Base-by-base conservation (phyloP, 1,140 invertebrate species). In the Neuroterus valhalla region DNA sequence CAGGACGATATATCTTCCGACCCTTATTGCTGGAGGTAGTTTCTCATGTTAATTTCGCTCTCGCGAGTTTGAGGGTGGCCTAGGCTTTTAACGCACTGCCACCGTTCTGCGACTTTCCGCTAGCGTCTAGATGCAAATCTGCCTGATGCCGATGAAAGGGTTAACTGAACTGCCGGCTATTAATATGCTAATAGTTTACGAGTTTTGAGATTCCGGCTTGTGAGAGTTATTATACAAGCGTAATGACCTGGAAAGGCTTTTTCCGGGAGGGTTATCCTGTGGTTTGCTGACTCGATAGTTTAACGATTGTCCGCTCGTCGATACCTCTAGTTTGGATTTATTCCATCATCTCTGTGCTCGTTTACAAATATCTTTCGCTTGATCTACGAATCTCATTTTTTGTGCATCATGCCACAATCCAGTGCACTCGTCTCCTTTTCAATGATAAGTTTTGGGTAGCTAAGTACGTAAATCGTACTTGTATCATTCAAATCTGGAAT, bases 121-220 rank as follows among this genome's bases (percentile, higher is more conserved):
- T 72, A 75, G 71, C 76, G 76, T 75, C 80, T 78, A 84, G 85
- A 90, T 89, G 89, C 88, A 89, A 90, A 90, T 90, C 87, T 88
- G 85, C 77, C 85, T 81, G 82, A 85, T 84, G 84, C 84, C 85
- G 87, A 90, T 89, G 89, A 90, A 90, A 90, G 89, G 89, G 89
- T 90, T 90, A 90, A 90, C 88, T 89, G 79, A 85, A 89, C 89
- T 90, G 87, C 86, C 89, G 82, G 78, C 87, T 88, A 90, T 90
- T 90, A 90, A 90, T 90, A 90, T 90, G 89, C 88, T 90, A 90
- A 90, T 90, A 90, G 89, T 89, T 89, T 88, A 86, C 87, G 87
- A 90, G 87, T 89, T 88, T 90, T 84, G 81, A 85, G 87, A 89
- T 88, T 88, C 86, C 84, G 80, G 85, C 87, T 87, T 88, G 88